These are phyloP conservation scores for Gerris lacustris DNA, from an alignment of 2,888 invertebrate genomes.

Conservation along the genomic window DNA sequence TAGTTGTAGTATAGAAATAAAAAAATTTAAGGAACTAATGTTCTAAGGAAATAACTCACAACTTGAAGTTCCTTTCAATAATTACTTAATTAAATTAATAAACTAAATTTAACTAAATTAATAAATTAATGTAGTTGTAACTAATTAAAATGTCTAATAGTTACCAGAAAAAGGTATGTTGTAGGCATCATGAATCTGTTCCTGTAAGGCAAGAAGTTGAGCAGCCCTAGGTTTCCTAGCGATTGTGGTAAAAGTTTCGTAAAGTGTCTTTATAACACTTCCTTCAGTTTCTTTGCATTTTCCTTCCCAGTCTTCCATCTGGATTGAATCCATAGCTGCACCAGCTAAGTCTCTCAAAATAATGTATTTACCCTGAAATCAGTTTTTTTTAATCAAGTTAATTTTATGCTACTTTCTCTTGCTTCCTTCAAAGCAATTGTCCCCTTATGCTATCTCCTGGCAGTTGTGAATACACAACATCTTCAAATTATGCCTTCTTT, in stretches of 20 bases:
- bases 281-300: constrained; percentile 24
- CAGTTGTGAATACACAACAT: too few relatives aligned
- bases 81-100: too few relatives aligned
- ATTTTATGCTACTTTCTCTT: too few relatives aligned
- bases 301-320: constrained; percentile 45
- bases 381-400: neutral
- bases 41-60: too few relatives aligned
- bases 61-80: too few relatives aligned
- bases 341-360: constrained; percentile 59
- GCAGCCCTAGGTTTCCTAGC: constrained; percentile 52
- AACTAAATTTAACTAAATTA: too few relatives aligned
- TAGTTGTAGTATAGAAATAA: too few relatives aligned
- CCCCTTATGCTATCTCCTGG: too few relatives aligned
- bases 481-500: too few relatives aligned
- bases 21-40: too few relatives aligned
- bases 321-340: constrained; percentile 47
- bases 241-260: constrained; percentile 36
- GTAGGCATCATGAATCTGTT: constrained; percentile 41
- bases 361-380: constrained; percentile 53
- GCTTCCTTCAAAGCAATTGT: too few relatives aligned
- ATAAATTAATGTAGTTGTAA: too few relatives aligned
- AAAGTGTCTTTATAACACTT: constrained; percentile 30
- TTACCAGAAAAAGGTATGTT: constrained; percentile 17
- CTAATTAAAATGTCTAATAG: neutral
- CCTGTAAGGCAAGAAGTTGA: constrained; percentile 49